phyloP scores from a whole-genome alignment of 2,888 invertebrate genomes.

The Neoscelio sp. region DNA sequence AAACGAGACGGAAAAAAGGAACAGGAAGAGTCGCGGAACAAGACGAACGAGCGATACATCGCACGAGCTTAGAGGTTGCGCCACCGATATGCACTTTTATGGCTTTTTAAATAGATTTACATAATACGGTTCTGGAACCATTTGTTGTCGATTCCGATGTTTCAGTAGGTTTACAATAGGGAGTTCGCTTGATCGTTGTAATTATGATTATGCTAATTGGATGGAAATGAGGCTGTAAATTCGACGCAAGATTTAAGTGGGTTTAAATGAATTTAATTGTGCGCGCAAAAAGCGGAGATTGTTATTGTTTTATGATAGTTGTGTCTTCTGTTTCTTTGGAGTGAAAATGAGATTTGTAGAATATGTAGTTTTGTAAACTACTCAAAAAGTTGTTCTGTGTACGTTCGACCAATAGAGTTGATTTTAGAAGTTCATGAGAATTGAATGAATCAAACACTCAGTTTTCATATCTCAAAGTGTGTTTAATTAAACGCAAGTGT shows the following conservation, averaged over 20 bases:
- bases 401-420: too few species aligned
- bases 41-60: constrained; percentile 63
- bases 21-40: constrained; percentile 59
- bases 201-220: constrained; percentile 37
- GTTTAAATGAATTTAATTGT: neutral
- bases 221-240: constrained; percentile 19
- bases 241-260: constrained; percentile 28
- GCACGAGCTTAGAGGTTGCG: constrained; percentile 38
- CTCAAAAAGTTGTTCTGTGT: too few species aligned
- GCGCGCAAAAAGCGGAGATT: constrained; percentile 1
- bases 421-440: too few species aligned
- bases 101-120: constrained; percentile 58
- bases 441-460: too few species aligned
- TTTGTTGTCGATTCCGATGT: constrained; percentile 31
- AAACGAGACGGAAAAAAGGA: constrained; percentile 32
- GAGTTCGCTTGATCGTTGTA: constrained; percentile 15
- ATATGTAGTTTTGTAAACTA: too few species aligned
- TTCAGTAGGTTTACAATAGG: neutral
- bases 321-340: too few species aligned
- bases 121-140: constrained; percentile 31
- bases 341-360: too few species aligned
- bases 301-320: constrained; percentile 29
- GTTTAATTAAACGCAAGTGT: too few species aligned
- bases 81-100: constrained; percentile 49
- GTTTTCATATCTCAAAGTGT: too few species aligned